phyloP scores from a whole-genome alignment of 2,888 invertebrate genomes.

The Tanytarsus gracilentus region DNA sequence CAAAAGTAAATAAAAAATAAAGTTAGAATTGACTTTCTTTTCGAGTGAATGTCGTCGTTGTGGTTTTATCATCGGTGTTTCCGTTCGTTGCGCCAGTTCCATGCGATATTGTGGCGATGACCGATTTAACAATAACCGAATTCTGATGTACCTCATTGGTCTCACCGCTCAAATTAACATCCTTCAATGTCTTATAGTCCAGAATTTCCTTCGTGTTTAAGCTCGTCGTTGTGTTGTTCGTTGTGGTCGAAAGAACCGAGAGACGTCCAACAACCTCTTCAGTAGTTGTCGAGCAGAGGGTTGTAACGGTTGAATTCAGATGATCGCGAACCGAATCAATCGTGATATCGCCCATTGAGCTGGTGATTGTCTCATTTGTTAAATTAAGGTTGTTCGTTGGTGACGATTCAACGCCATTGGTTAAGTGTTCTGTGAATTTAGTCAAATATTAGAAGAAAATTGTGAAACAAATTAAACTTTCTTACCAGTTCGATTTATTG shows the following conservation, averaged over 20 bases:
- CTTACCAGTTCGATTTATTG: constrained; percentile 8
- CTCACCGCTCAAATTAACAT: constrained; percentile 34
- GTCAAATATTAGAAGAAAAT: neutral
- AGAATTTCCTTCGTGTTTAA: constrained; percentile 40
- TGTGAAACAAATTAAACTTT: neutral
- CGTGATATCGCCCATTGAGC: constrained; percentile 77
- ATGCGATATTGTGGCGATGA: constrained; percentile 42
- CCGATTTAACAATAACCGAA: constrained; percentile 43
- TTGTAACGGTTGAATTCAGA: constrained; percentile 46
- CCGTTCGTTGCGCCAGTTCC: constrained; percentile 38
- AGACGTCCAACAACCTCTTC: constrained; percentile 44
- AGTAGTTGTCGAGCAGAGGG: constrained; percentile 42
- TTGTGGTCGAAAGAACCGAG: constrained; percentile 43
- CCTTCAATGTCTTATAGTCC: constrained; percentile 16
- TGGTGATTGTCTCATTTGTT: constrained; percentile 47
- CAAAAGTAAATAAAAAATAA: no score
- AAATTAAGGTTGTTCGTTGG: constrained; percentile 31
- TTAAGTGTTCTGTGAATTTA: constrained; percentile 33
- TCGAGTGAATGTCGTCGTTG: constrained; percentile 37
- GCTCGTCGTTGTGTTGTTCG: constrained; percentile 39
- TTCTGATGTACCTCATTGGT: constrained; percentile 41
- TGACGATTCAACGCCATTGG: constrained; percentile 47
- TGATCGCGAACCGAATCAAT: constrained; percentile 91
- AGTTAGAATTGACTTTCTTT: constrained; percentile 42
- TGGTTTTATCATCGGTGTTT: constrained; percentile 38